Conservation (phyloP, 2,888 invertebrate genomes). For the Aproaerema taeniolella region DNA sequence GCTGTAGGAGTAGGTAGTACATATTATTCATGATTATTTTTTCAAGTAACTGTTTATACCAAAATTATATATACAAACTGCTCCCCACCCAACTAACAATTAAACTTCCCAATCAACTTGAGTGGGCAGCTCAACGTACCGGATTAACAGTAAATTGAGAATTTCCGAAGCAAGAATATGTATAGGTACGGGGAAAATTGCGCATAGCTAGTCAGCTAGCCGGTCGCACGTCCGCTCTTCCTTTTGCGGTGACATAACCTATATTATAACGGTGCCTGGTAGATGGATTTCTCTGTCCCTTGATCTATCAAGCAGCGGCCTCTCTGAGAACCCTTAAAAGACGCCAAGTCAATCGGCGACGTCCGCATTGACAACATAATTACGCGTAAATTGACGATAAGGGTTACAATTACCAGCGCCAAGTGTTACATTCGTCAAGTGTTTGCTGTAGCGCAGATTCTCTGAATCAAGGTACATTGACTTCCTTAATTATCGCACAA, state of each 20-base stretch:
- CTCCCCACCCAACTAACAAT: too few relatives aligned
- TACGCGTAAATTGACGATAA: constrained; percentile 15
- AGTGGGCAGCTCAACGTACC: too few relatives aligned
- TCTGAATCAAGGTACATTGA: background rate
- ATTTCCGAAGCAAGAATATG: constrained; percentile 28
- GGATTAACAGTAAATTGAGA: constrained; percentile 49
- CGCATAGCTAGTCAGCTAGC: constrained; percentile 23
- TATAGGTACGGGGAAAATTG: constrained; percentile 34
- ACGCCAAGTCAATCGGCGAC: constrained; percentile 13
- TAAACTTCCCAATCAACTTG: too few relatives aligned
- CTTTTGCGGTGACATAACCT: constrained; percentile 59
- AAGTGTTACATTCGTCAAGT: too few relatives aligned
- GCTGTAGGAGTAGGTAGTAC: too few relatives aligned
- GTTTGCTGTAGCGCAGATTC: too few relatives aligned
- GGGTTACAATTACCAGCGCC: background rate
- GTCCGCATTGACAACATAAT: constrained; percentile 26
- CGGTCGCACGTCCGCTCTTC: constrained; percentile 40
- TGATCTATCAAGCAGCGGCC: constrained; percentile 29
- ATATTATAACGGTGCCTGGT: constrained; percentile 51
- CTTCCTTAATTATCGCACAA: constrained; percentile 17
- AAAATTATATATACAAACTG: too few relatives aligned
- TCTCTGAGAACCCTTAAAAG: constrained; percentile 22
- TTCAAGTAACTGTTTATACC: too few relatives aligned
- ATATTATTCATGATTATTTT: too few relatives aligned
- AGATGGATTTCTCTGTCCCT: constrained; percentile 39